Base-by-base conservation (phyloP, 2,888 invertebrate genomes). In the Eristalis arbustorum region DNA sequence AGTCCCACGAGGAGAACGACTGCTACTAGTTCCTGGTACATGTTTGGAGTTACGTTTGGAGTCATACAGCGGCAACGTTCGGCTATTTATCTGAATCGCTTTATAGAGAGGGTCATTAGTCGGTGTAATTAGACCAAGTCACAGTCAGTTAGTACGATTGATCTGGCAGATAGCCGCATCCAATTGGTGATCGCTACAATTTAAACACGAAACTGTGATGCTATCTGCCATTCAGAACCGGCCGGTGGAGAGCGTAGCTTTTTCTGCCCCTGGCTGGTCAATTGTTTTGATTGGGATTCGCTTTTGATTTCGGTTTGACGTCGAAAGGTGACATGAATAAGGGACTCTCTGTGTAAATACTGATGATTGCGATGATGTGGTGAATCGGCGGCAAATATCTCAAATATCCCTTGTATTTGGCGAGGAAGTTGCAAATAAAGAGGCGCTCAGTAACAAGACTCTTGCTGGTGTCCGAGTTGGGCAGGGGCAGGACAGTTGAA, bases 1-100 rank as follows among this genome's bases (percentile, higher is more conserved):
- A 75, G n/a, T 10, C 66, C 79, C 49, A 79, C 40, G 18, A 74
- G 40, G 18, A 67, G 56, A 31, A 66, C 57, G 1, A 74, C 3
- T 62, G 14, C 25, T 18, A 66, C n/a, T 3, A 81, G 13, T 42
- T 74, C 71, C 13, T n/a, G 81, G 81, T 66, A 25, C 85, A 85
- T 85, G 23, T 59, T 25, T 69, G 31, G 0, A 59, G 42, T 42
- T 56, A 18, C 68, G 62, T 71, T 82, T 82, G 56, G 61, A 57
- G 42, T 6, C 18, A 34, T 23, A n/a, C 22, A 31, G 62, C 4
- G 14, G 42, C 23, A 31, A 14, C 28, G 66, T 57, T 63, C 69
- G 23, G 49, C 75, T 87, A 87, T 87, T 83, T 87, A 87, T 87
- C 37, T 49, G 74, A 79, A 66, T 75, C 28, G 40, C 14, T 75